phyloP scores from a whole-genome alignment of 1,140 invertebrate species.

The Eubasilissa regina region DNA sequence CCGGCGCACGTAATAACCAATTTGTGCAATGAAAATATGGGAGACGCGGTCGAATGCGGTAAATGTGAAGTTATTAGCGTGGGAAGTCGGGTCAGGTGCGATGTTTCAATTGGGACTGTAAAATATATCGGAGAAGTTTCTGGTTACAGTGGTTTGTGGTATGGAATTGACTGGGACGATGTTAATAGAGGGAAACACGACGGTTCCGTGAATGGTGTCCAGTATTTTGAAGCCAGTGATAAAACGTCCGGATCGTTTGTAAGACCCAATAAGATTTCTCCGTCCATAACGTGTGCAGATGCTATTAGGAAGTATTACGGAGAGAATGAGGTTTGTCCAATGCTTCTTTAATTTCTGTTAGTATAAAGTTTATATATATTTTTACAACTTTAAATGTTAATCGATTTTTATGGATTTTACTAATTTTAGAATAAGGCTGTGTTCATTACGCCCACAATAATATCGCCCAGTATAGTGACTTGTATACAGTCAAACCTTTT shows the following conservation, averaged over 20 bases:
- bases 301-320: constrained; percentile 85
- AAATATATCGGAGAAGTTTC: constrained; percentile 72
- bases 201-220: constrained; percentile 84
- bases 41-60: background rate
- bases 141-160: constrained; percentile 79
- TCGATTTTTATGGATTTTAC: no score
- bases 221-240: constrained; percentile 86
- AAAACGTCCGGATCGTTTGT: constrained; percentile 89
- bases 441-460: no score
- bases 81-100: constrained; percentile 67
- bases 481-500: no score
- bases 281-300: constrained; percentile 79
- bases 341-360: background rate
- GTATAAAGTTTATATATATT: background rate
- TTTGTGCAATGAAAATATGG: constrained; percentile 70
- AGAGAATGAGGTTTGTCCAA: constrained; percentile 70
- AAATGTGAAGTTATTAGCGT: constrained; percentile 65
- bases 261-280: constrained; percentile 83
- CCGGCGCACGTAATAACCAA: constrained; percentile 70
- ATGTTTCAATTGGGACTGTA: constrained; percentile 58
- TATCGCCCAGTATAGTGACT: no score
- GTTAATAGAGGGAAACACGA: constrained; percentile 90
- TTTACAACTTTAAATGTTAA: background rate
- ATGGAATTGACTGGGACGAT: constrained; percentile 96
- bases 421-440: no score